These are phyloP conservation scores for Drosophila silvestris DNA, from an alignment of 2,888 invertebrate species.

Conservation along the genomic window DNA sequence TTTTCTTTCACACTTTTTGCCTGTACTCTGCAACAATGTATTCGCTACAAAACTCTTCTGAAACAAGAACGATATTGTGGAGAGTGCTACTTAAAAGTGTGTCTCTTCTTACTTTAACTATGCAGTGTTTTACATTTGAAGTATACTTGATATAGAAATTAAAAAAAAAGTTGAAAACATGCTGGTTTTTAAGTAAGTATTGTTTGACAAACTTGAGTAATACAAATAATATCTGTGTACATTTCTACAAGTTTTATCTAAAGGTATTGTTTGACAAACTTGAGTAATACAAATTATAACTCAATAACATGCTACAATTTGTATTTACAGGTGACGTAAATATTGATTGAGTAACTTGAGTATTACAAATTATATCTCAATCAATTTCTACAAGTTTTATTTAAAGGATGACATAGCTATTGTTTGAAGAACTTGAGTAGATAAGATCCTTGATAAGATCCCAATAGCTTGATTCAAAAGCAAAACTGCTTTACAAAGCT, in stretches of 20 bases:
- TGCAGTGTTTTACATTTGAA: background rate
- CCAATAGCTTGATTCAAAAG: background rate
- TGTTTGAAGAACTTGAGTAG: background rate
- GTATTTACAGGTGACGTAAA: background rate
- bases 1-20: constrained; percentile 1
- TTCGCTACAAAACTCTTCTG: background rate
- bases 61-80: background rate
- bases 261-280: background rate
- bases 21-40: constrained; percentile 10
- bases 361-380: background rate
- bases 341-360: background rate
- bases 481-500: background rate
- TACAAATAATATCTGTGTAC: too few relatives aligned
- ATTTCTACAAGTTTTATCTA: too few relatives aligned
- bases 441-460: background rate
- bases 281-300: background rate
- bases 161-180: background rate
- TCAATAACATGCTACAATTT: background rate
- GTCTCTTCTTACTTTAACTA: background rate
- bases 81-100: background rate
- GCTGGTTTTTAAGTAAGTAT: background rate
- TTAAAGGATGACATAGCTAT: background rate
- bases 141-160: background rate
- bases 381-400: background rate
- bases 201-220: too few relatives aligned